Base-by-base conservation (phyloP, 2,797 vertebrate species). In the Otolemur crassicaudatus region DNA sequence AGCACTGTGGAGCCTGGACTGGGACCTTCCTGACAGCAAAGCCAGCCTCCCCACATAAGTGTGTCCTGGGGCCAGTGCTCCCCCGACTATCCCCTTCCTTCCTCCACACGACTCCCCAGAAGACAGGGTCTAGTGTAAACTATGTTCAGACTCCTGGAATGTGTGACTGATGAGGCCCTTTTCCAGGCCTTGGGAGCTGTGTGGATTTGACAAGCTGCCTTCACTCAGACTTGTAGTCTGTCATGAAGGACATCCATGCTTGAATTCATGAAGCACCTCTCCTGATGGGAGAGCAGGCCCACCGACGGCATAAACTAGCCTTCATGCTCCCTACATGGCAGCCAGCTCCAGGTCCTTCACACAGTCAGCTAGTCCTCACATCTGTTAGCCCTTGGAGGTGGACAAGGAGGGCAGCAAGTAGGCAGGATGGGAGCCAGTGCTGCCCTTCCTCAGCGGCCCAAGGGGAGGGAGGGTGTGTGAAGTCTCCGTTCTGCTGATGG, bases 21-120 rank as follows among this genome's bases (percentile, higher is more conserved):
- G 69, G 94, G 56, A 7, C 49, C 53, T 80, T 43, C 22, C 67
- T 12, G 46, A 27, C 61, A 9, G 53, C 49, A 40, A 53, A 61
- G 61, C 27, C 19, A 2, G 4, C 13, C 0, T 5, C 27, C 0
- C 34, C 16, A 2, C 20, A 60, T 2, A 0, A 0, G 43, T 10
- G 34, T 4, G 10, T 7, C 87, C 60, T n/a, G 14, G 17, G 0
- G 0, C 16, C 7, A 6, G 31, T 17, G 49, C 60, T 29, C 12
- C 72, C 22, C 6, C 49, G 1, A 7, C 37, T 14, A 0, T 16
- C 10, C 7, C 0, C n/a, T 37, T 40, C 46, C 27, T 2, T 11
- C 65, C 37, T 5, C 20, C 4, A 0, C 29, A 12, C 10, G 2
- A 19, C 53, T 49, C 31, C 23, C 46, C 0, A 5, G 60, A 17